Conservation (phyloP, 2,113 vertebrate genomes). For the Carlito syrichta region DNA sequence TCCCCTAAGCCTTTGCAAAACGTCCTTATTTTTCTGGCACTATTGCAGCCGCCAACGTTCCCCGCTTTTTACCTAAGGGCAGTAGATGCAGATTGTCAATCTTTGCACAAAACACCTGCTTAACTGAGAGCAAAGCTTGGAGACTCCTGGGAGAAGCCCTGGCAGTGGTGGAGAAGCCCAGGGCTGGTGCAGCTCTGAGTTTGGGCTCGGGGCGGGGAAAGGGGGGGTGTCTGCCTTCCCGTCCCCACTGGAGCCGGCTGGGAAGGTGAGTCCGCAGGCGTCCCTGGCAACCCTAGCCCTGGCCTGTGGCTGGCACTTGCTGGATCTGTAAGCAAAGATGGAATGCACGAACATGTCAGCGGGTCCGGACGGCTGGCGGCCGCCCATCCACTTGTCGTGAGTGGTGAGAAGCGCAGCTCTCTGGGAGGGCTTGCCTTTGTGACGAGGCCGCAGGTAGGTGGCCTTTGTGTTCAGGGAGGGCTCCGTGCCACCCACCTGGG, state of each 20-base stretch:
- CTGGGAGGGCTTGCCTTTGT: background rate
- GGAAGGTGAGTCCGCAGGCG: rapidly evolving
- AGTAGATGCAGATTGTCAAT: background rate
- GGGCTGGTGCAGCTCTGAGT: background rate
- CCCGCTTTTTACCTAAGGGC: background rate
- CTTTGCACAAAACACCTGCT: background rate
- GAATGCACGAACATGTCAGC: background rate
- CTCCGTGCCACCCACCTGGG: rapidly evolving
- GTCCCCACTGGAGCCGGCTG: rapidly evolving
- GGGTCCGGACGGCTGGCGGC: too few species aligned
- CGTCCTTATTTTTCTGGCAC: background rate
- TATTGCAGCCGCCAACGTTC: rapidly evolving
- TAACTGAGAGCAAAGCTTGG: background rate
- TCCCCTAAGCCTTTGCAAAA: background rate
- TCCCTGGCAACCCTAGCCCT: rapidly evolving
- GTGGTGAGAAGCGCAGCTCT: too few species aligned
- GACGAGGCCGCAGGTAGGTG: rapidly evolving
- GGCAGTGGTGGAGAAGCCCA: rapidly evolving
- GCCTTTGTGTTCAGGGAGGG: rapidly evolving
- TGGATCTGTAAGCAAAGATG: too few species aligned
- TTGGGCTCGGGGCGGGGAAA: too few species aligned
- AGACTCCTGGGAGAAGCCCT: background rate
- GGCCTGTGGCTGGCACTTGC: rapidly evolving
- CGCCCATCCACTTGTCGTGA: too few species aligned
- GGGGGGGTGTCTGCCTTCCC: rapidly evolving